Percentiles rank a stretch among this genome's conserved stretches.
These are phyloP conservation scores for Chymomyza amoena DNA, from an alignment of 2,888 invertebrate genomes.

Conservation along the genomic window DNA sequence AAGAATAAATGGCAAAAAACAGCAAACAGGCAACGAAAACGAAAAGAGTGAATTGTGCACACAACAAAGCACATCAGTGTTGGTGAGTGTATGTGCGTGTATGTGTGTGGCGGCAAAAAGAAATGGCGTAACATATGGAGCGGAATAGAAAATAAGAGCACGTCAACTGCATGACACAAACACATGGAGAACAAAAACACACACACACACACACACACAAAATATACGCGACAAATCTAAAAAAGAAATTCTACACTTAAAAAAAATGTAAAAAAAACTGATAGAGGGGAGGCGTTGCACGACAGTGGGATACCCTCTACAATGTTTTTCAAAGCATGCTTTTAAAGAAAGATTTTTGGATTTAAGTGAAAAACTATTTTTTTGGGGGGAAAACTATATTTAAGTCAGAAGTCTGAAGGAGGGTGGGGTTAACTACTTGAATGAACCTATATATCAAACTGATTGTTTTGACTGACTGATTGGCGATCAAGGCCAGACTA, in stretches of 20 bases:
- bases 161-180: constrained; percentile 70
- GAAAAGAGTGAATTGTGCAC: constrained; percentile 38
- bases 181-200: constrained; percentile 60
- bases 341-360: no score
- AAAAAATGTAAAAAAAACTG: constrained; percentile 9
- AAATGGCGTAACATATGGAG: constrained; percentile 67
- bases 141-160: constrained; percentile 71
- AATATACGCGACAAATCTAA: constrained; percentile 42
- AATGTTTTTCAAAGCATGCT: no score
- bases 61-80: constrained; percentile 40
- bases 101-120: constrained; percentile 26
- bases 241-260: constrained; percentile 9
- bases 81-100: constrained; percentile 15
- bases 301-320: no score
- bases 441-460: no score
- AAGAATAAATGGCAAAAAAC: constrained; percentile 13
- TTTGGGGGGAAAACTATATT: no score
- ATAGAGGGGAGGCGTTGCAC: no score
- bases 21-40: constrained; percentile 23
- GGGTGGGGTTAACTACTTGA: no score
- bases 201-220: constrained; percentile 33
- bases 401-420: no score
- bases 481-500: no score
- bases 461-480: no score
- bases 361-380: no score